These are phyloP conservation scores for Sebastes jordani DNA, from an alignment of 2,797 vertebrate species.

Conservation along the genomic window DNA sequence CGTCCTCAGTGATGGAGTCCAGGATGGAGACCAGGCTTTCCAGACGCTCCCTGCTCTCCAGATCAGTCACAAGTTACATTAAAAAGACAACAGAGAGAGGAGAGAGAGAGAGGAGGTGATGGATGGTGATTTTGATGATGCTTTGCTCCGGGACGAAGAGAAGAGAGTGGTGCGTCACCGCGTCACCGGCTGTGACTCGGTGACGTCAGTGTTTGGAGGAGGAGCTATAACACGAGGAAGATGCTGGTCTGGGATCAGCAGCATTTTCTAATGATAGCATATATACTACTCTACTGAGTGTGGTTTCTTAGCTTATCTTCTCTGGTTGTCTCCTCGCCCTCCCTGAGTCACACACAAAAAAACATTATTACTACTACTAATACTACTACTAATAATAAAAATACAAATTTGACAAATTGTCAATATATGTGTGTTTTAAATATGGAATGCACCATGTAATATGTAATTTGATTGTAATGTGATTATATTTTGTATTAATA, in stretches of 20 bases:
- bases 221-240: constrained; percentile 68
- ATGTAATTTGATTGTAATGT: no score
- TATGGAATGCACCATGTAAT: no score
- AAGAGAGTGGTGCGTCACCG: constrained; percentile 84
- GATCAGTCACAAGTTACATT: constrained; percentile 62
- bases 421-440: no score
- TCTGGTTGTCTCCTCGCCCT: neutral
- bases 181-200: constrained; percentile 87
- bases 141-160: constrained; percentile 83
- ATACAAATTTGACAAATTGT: no score
- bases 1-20: constrained; percentile 36
- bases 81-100: constrained; percentile 57
- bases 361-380: no score
- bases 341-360: no score
- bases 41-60: constrained; percentile 66
- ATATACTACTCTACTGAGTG: neutral
- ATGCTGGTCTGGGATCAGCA: constrained; percentile 74
- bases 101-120: constrained; percentile 51
- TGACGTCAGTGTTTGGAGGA: constrained; percentile 84
- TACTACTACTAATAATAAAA: no score
- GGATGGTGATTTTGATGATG: constrained; percentile 78
- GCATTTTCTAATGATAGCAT: neutral
- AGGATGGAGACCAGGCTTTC: constrained; percentile 53
- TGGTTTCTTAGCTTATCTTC: neutral
- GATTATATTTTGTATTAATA: no score